These are phyloP conservation scores for Wasmannia auropunctata DNA, from an alignment of 1,140 invertebrate genomes.

Conservation along the genomic window DNA sequence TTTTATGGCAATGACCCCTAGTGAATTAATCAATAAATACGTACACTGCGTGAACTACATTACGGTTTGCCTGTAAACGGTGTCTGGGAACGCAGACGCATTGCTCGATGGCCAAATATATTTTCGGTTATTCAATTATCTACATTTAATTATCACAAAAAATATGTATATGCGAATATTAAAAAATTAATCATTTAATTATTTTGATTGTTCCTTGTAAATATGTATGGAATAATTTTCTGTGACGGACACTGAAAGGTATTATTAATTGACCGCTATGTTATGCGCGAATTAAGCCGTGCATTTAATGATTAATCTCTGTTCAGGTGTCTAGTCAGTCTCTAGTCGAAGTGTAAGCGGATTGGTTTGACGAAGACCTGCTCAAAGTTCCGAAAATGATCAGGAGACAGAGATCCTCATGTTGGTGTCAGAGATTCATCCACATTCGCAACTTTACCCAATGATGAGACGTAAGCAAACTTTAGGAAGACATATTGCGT, in stretches of 20 bases:
- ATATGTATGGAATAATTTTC: not conserved
- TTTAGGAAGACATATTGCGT: slow-evolving; percentile 76
- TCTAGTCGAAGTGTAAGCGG: slow-evolving; percentile 30
- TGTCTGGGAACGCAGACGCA: slow-evolving; percentile 77
- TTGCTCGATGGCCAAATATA: slow-evolving; percentile 32
- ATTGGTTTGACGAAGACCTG: slow-evolving; percentile 37
- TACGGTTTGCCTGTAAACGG: slow-evolving; percentile 75
- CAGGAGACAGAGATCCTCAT: slow-evolving; percentile 44
- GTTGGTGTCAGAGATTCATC: slow-evolving; percentile 35
- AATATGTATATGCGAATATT: not conserved
- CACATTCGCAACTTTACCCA: slow-evolving; percentile 31
- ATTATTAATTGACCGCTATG: slow-evolving; percentile 26
- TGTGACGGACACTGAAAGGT: not conserved
- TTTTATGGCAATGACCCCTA: slow-evolving; percentile 57
- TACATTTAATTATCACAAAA: not conserved
- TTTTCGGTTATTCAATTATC: slow-evolving; percentile 34
- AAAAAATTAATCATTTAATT: not conserved
- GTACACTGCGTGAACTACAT: slow-evolving; percentile 76
- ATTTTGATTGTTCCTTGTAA: not conserved
- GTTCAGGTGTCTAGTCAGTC: slow-evolving; percentile 40
- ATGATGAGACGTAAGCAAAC: slow-evolving; percentile 68
- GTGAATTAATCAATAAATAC: slow-evolving; percentile 82
- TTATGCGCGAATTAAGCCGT: slow-evolving; percentile 4
- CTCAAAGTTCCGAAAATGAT: slow-evolving; percentile 49
- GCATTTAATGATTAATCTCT: slow-evolving; percentile 50